Evolutionary conservation across 2,888 invertebrate genomes (phyloP), one percentile per base, ranked within the genome.

Genomic region (Anaspis maculata): DNA sequence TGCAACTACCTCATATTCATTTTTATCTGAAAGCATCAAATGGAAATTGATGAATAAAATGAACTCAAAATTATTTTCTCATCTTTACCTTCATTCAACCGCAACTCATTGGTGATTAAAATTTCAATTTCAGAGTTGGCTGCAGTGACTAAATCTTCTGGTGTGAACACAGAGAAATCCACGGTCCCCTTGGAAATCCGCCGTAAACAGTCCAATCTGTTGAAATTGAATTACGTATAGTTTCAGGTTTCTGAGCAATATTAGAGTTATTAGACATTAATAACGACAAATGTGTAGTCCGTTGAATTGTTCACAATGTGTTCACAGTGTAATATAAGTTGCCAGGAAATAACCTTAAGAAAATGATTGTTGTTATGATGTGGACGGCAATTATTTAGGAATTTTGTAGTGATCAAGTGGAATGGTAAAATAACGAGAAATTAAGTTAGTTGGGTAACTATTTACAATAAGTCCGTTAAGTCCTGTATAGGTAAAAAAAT

Each of bases 101-200:
- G 66, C 22, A 85, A 54, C 54, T 85, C 82, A 45, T 79, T 79
- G 3, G 83, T 80, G 36, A 85, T 74, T 29, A 84, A 64, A 21
- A 85, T 72, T 39, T 81, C 77, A 0, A 77, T 68, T 34, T 73
- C 67, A 0, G 77, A 74, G 73, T 81, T 82, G 32, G 74, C 71
- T 0, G 81, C 77, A 0, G 82, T 78, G 3, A 90, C 72, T 49
- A 91, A 73, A 61, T 91, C 90, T 56, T 91, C 90, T 0, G 91
- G 81, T 31, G 82, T 81, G 52, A 89, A 76, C 7, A 86, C 79
- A 0, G 87, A 81, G 53, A 92, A 82, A 62, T 94, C 91, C 1
- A 84, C 91, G 1, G 78, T 74, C 1, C 83, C 82, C 50, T 78
- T 77, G 34, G 77, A 72, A 48, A 94, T 80, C 45, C 79, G 74